These are phyloP conservation scores for Biston stratarius DNA, from an alignment of 2,888 invertebrate species.

Conservation along the genomic window DNA sequence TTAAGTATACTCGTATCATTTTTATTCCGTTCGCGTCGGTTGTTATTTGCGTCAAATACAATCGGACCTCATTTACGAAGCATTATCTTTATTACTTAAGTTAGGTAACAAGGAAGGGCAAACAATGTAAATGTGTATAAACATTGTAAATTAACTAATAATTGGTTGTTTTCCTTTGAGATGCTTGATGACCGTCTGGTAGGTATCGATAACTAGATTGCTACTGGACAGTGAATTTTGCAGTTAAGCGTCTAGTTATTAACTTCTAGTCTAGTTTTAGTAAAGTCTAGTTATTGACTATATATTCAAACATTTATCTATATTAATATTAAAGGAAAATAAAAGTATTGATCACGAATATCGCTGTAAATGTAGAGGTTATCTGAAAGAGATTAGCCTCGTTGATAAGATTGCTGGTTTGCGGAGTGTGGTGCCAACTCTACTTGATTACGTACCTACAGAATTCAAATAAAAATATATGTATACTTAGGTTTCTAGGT, in stretches of 20 bases:
- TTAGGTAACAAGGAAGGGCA: conserved; percentile 30
- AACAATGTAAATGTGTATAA: conserved; percentile 21
- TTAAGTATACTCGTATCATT: no score
- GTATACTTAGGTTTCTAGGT: background rate
- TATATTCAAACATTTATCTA: background rate
- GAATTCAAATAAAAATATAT: background rate
- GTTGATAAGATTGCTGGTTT: conserved; percentile 3
- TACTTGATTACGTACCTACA: background rate
- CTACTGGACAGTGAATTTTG: background rate
- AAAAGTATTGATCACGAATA: background rate
- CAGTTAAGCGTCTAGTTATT: background rate
- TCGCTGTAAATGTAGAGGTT: background rate
- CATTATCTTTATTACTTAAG: conserved; percentile 28
- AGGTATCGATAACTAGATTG: background rate
- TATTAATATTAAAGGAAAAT: background rate
- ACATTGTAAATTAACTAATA: conserved; percentile 33
- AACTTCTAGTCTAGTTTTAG: no score
- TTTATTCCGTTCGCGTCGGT: background rate
- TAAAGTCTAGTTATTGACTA: no score
- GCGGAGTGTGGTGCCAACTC: background rate
- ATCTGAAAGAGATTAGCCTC: conserved; percentile 1
- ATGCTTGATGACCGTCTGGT: background rate
- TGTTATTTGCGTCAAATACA: conserved; percentile 11
- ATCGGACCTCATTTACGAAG: conserved; percentile 24
- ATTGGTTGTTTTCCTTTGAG: conserved; percentile 4